Evolutionary conservation across 1,140 invertebrate species (phyloP).

Genomic region (Brachystomella parvula): DNA sequence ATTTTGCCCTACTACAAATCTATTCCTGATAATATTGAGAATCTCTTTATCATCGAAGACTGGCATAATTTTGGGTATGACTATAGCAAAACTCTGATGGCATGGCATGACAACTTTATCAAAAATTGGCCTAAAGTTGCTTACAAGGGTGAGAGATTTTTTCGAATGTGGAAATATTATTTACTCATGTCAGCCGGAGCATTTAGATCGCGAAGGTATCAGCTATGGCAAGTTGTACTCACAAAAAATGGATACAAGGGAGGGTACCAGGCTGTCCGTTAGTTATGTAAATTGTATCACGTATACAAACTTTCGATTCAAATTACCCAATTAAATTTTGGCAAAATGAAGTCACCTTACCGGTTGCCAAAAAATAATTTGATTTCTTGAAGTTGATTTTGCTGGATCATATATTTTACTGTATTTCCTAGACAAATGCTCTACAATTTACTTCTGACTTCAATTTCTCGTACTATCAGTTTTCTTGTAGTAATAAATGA

Average conservation of each 20-base stretch:
- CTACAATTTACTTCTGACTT: too few relatives aligned
- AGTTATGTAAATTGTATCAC: neutral
- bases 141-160: slow-evolving; percentile 27
- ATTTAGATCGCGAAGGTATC: slow-evolving; percentile 24
- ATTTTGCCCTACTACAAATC: slow-evolving; percentile 28
- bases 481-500: too few relatives aligned
- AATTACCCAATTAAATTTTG: neutral
- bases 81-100: slow-evolving; percentile 30
- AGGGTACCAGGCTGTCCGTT: slow-evolving; percentile 32
- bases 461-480: too few relatives aligned
- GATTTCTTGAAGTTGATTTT: too few relatives aligned
- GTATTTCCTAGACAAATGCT: too few relatives aligned
- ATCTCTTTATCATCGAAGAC: slow-evolving; percentile 34
- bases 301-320: neutral
- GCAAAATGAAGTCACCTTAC: neutral
- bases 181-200: slow-evolving; percentile 27
- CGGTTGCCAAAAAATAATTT: too few relatives aligned
- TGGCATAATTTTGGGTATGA: slow-evolving; percentile 36
- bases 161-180: slow-evolving; percentile 35
- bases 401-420: too few relatives aligned
- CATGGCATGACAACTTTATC: slow-evolving; percentile 36
- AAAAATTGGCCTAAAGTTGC: slow-evolving; percentile 32
- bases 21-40: slow-evolving; percentile 22
- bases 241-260: slow-evolving; percentile 31
- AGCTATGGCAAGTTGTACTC: slow-evolving; percentile 34